Evolutionary conservation across 2,797 vertebrate species (phyloP), one percentile per base, ranked within the genome.

Genomic region (Sebastes dallii): DNA sequence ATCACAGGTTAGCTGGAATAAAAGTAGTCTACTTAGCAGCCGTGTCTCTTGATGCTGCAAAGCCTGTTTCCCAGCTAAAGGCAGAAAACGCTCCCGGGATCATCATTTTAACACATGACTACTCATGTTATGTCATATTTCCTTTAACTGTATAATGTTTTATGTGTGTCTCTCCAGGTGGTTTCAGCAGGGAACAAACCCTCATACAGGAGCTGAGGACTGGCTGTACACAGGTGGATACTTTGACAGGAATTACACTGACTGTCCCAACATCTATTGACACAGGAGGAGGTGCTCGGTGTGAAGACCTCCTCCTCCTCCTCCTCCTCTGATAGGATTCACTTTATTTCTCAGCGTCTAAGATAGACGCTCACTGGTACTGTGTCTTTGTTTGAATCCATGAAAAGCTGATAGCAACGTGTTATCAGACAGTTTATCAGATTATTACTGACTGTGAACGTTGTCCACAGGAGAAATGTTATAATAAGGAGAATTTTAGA

Each of bases 181-280:
- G 95, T 96, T 96, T 76, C 87, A 94, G 85, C 95, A 94, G 89
- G 97, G 97, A 88, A 95, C 89, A 60, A 99, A 99, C 92, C 97
- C 96, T 5, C 93, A 98, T 78, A 98, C 96, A 5, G 96, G 97
- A 86, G 93, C 95, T 0, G 92, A 97, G 68, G 98, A 99, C 77
- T 99, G 98, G 98, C 91, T 98, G 62, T 99, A 98, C 89, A 93
- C 95, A 10, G 97, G 98, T 68, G 97, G 97, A 86, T 99, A 99
- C 95, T 99, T 99, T 87, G 98, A 99, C 88, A 97, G 98, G 91
- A 97, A 96, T 77, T 99, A 97, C 95, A 95, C 96, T 29, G 96
- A 97, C 94, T 97, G 97, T 94, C 98, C 97, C 68, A 95, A 97
- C 93, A 98, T 99, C 93, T 99, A 98, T 94, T 99, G 97, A 98